Base-by-base conservation (phyloP, 1,140 invertebrate species). In the Hermatobates lingyangjiaoensis region DNA sequence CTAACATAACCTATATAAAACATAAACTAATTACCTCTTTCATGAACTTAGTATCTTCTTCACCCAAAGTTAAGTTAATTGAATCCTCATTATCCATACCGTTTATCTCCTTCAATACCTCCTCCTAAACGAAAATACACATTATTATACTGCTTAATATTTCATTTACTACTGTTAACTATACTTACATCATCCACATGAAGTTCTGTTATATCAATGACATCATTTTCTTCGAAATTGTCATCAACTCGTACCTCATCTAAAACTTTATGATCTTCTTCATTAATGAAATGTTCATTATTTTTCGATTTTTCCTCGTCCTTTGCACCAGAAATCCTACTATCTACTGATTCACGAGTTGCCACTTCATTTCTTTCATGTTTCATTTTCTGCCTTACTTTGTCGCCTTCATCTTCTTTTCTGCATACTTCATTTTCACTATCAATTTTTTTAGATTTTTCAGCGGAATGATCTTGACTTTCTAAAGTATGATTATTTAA, bases 11-110 rank as follows among this genome's bases (percentile, higher is more conserved):
- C n/a, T n/a, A n/a, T n/a, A n/a, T n/a, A n/a, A n/a, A n/a, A n/a
- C n/a, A n/a, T 18, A 47, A 46, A 40, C 45, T 47, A 66, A 74
- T 79, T 75, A 84, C 81, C 66, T 83, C 81, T 58, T 76, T 79
- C 50, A 85, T 72, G 39, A 85, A 68, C 68, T 77, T 76, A 61
- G 77, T 74, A 59, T 84, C 82, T 66, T 85, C 83, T 66, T 85
- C 82, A 38, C 79, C 81, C 61, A 85, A 77, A 52, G 81, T 83
- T 51, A 86, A 67, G 64, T 83, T 83, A 40, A 85, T 83, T 20
- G 81, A 83, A 66, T 84, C 81, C 61, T 85, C 82, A 52, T 80
- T 79, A 56, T 80, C 77, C 55, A 75, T 58, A 23, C 67, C 70
- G 59, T 56, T 57, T 20, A 54, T 54, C 21, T 57, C 53, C 23